phyloP scores from a whole-genome alignment of 2,113 vertebrate species.

The Gallinago media region DNA sequence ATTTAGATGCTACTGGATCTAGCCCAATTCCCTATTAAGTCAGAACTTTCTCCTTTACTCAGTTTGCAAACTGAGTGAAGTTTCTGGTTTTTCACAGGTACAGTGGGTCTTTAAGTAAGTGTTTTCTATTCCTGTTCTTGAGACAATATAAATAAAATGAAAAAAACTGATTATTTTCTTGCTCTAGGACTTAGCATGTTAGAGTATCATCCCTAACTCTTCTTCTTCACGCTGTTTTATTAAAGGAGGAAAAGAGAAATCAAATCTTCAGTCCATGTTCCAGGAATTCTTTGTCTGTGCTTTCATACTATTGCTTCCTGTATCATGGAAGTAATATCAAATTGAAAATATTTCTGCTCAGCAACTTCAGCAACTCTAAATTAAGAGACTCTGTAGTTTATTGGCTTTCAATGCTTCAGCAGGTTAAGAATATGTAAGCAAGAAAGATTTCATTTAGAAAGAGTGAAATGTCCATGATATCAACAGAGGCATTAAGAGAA shows the following conservation, averaged over 20 bases:
- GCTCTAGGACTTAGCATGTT: background rate
- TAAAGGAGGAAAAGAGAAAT: background rate
- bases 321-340: conserved; percentile 50
- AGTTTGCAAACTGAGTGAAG: background rate
- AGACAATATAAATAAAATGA: background rate
- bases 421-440: conserved; percentile 65
- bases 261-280: conserved; percentile 35
- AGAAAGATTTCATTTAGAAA: conserved; percentile 53
- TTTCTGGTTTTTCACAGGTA: background rate
- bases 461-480: conserved; percentile 23
- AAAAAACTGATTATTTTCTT: background rate
- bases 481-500: conserved; percentile 54
- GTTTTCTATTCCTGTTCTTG: background rate
- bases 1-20: background rate
- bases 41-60: background rate
- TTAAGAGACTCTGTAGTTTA: conserved; percentile 47
- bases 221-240: conserved; percentile 24
- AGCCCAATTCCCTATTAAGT: background rate
- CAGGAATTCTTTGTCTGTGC: background rate
- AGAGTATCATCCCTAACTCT: background rate
- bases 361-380: conserved; percentile 65
- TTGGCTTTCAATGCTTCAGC: conserved; percentile 63
- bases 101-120: background rate
- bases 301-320: conserved; percentile 49
- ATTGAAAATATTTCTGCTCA: conserved; percentile 72